A percentile compares a stretch with the other conserved stretches of the same genome.
Conservation (phyloP, 2,797 vertebrate species). For the Lutjanus argentimaculatus region DNA sequence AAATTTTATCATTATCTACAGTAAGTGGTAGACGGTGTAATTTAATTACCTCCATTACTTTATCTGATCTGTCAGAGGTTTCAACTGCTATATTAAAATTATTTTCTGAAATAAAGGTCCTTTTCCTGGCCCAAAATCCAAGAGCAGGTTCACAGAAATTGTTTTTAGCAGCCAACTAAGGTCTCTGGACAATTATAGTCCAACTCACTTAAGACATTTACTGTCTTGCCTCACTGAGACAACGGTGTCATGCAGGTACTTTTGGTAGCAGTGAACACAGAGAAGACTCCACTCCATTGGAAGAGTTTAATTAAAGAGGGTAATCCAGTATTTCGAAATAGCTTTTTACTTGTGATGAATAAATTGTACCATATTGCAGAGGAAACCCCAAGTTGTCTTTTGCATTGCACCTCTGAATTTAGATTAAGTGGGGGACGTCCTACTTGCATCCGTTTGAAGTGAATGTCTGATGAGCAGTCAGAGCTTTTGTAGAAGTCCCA, state of each 20-base stretch:
- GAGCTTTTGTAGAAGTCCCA: background rate
- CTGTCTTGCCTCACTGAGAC: background rate
- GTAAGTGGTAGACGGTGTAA: background rate
- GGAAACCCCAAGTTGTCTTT: background rate
- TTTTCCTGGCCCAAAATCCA: background rate
- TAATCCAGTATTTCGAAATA: background rate
- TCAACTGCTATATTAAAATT: background rate
- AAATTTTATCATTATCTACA: no score
- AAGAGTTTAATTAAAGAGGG: background rate
- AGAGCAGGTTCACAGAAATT: background rate
- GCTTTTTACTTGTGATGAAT: background rate
- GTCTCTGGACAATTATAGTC: background rate
- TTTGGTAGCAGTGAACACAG: background rate
- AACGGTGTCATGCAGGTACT: background rate
- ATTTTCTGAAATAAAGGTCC: background rate
- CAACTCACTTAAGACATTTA: background rate
- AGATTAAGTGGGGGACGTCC: background rate
- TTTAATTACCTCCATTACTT: background rate
- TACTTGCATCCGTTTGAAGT: background rate
- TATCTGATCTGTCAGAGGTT: background rate
- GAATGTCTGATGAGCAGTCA: background rate
- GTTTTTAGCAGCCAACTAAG: background rate
- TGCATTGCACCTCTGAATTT: background rate
- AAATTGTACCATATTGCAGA: background rate
- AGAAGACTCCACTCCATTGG: background rate